A percentile compares a stretch with the other conserved stretches of the same genome.
Evolutionary conservation across 2,113 vertebrate genomes (phyloP).

Genomic region (Melanerpes aurifrons): DNA sequence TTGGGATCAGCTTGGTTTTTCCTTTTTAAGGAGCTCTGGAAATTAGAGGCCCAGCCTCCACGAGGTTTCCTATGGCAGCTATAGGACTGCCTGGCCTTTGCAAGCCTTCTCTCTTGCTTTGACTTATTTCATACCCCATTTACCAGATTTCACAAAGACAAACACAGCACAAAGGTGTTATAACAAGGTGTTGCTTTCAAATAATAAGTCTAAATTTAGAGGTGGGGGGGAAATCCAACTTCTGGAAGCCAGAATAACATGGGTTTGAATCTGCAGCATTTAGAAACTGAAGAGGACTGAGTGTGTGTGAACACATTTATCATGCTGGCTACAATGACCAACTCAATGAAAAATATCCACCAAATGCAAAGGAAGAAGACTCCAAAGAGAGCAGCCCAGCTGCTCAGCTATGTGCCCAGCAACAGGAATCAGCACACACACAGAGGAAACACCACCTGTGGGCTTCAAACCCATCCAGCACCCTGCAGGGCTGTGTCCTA

Average conservation of each 20-base stretch:
- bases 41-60: background rate
- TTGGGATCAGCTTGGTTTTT: background rate
- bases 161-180: background rate
- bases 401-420: accelerated
- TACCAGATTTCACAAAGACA: background rate
- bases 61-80: background rate
- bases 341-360: background rate
- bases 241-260: background rate
- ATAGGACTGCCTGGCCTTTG: background rate
- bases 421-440: background rate
- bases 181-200: background rate
- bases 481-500: background rate
- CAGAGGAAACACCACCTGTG: accelerated
- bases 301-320: background rate
- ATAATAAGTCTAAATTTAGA: background rate
- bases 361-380: background rate
- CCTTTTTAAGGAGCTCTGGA: background rate
- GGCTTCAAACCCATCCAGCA: background rate
- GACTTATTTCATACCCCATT: background rate
- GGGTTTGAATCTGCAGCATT: background rate
- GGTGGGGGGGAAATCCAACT: background rate
- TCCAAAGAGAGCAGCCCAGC: background rate
- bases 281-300: background rate
- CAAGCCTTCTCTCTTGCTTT: background rate
- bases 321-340: background rate